A percentile compares a stretch with the other conserved stretches of the same genome.
Evolutionary conservation across 2,797 vertebrate species (phyloP).

Genomic region (Cheirogaleus major): DNA sequence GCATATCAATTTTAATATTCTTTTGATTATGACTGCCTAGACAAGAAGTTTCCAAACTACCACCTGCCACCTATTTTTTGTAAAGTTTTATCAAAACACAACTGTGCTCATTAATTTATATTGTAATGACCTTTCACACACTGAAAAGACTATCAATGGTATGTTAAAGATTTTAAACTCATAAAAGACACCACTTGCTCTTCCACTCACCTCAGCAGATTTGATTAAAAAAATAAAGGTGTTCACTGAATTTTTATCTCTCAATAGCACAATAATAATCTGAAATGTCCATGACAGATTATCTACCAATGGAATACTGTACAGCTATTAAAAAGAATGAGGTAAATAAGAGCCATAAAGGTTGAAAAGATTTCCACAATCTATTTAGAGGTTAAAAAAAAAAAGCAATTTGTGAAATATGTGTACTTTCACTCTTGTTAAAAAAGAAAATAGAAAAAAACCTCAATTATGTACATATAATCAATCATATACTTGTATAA

Average conservation of each 20-base stretch:
- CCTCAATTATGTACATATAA: not conserved
- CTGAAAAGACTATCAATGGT: not conserved
- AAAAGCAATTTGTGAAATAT: not conserved
- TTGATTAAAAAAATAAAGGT: not conserved
- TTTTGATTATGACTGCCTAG: not conserved
- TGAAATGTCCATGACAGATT: not conserved
- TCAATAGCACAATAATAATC: constrained; percentile 34
- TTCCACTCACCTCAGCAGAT: not conserved
- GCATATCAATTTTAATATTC: not conserved
- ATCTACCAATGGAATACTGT: not conserved
- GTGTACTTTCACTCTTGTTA: not conserved
- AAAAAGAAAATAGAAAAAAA: not conserved
- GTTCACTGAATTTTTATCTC: constrained; percentile 20
- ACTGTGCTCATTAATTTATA: not conserved
- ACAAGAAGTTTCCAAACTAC: not conserved
- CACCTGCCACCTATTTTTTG: not conserved
- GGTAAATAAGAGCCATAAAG: not conserved
- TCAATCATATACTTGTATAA: not conserved
- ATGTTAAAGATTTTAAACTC: constrained; percentile 11
- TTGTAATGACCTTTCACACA: not conserved
- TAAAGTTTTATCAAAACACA: constrained; percentile 23
- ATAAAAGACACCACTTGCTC: not conserved
- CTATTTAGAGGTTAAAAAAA: not conserved
- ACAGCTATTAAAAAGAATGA: constrained; percentile 8
- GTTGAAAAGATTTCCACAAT: not conserved